These are phyloP conservation scores for Turritopsis dohrnii DNA, from an alignment of 30 jellyfish, hydroid and myxozoan species.

Conservation along the genomic window DNA sequence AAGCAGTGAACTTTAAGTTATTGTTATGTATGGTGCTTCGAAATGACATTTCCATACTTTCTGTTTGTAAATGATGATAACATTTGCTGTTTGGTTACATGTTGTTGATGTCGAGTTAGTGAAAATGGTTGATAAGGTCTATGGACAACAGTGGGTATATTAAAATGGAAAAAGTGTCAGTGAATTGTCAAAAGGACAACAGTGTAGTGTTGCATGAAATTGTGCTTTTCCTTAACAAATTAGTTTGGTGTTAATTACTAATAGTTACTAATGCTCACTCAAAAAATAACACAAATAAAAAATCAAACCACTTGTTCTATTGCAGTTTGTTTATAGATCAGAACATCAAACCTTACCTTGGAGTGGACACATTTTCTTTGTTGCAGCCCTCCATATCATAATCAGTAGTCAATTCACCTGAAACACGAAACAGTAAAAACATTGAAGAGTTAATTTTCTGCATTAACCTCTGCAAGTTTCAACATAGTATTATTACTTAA, in stretches of 20 bases:
- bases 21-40: background rate
- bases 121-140: conserved; percentile 5
- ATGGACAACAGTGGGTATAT: background rate
- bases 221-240: background rate
- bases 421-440: background rate
- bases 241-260: background rate
- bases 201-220: too few species aligned
- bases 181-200: too few species aligned
- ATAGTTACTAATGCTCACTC: too few species aligned
- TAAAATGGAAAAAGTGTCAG: background rate
- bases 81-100: conserved; percentile 21
- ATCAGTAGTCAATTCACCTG: conserved; percentile 14
- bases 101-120: conserved; percentile 28
- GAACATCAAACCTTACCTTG: conserved; percentile 11
- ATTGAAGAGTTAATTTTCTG: too few species aligned
- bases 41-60: background rate
- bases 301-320: too few species aligned
- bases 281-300: too few species aligned
- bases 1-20: background rate
- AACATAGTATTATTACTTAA: too few species aligned
- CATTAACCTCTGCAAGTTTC: too few species aligned
- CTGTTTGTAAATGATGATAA: conserved; percentile 20
- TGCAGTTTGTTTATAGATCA: too few species aligned
- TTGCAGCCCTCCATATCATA: conserved; percentile 8
- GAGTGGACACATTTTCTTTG: conserved; percentile 16